Evolutionary conservation across 2,113 vertebrate species (phyloP), one percentile per base, ranked within the genome.

Genomic region (Nibea albiflora): DNA sequence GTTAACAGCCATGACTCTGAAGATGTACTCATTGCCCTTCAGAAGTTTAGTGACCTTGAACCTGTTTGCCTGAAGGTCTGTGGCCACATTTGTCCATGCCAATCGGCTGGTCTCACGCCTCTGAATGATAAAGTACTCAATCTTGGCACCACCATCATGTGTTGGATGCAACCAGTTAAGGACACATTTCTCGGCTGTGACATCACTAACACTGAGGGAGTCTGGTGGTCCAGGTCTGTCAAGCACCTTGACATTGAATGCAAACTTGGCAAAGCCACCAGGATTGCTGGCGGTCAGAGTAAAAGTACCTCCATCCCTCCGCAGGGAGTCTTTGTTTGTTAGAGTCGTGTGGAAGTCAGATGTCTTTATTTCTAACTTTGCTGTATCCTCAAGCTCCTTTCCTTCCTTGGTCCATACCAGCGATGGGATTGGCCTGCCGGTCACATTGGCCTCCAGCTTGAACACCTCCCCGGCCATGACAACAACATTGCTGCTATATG

Each of bases 1-100:
- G 93, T 99, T 99, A 77, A 99, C 98, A 88, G 98, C 98, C 98
- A 99, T 98, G 65, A 99, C 97, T 92, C 98, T 96, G 91, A 99
- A 99, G 49, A 99, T 93, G 0, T 99, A 99, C 89, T 99, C 98
- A 87, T 99, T 99, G 89, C 97, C 97, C 92, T 98, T 97, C 73
- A 99, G 90, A 74, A 99, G 95, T 92, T 99, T 99, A 47, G 96
- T 97, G 77, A 99, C 97, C 83, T 99, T 99, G 62, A 97, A 93
- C 89, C 98, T 97, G 88, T 96, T 98, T 17, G 98, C 92, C 76
- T 97, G 97, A 88, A 98, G 95, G 85, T 99, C 97, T 76, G 97
- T 94, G 54, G 96, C 97, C 69, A 98, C 98, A 76, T 95, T 96
- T 90, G 98, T 99, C 98, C 98, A 99, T 11, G 97, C 97, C 91